A percentile compares a stretch with the other conserved stretches of the same genome.
phyloP scores from a whole-genome alignment of 2,113 vertebrate genomes.

The Cephalopterus ornatus region DNA sequence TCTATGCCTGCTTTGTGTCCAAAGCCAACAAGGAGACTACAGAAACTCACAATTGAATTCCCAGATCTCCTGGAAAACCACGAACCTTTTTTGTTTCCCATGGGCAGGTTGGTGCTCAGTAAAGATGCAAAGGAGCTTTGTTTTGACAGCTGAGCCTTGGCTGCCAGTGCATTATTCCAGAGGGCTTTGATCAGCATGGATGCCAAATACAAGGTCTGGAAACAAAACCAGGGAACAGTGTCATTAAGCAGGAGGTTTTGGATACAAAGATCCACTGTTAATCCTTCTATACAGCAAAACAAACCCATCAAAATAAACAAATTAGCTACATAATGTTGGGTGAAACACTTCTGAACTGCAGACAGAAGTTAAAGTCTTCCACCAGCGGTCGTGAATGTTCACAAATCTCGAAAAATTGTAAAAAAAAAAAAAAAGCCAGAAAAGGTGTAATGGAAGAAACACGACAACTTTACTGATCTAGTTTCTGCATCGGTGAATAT shows the following conservation, averaged over 20 bases:
- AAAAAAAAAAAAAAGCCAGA: not conserved
- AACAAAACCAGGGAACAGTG: conserved; percentile 10
- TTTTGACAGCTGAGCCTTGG: conserved; percentile 97
- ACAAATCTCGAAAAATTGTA: not conserved
- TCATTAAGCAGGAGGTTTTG: not conserved
- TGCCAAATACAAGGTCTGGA: conserved; percentile 93
- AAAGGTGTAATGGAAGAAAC: not conserved
- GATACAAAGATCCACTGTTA: not conserved
- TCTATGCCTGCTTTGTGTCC: not conserved
- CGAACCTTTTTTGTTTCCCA: conserved; percentile 97
- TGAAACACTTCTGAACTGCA: not conserved
- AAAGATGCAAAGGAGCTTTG: conserved; percentile 98
- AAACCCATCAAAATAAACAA: not conserved
- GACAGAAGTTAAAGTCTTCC: not conserved
- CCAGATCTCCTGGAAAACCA: not conserved
- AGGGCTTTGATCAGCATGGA: conserved; percentile 99
- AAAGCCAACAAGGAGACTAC: not conserved
- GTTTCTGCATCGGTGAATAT: not conserved
- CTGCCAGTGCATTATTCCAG: conserved; percentile 97
- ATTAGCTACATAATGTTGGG: not conserved
- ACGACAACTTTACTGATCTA: not conserved
- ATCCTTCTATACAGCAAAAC: not conserved
- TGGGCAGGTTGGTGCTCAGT: conserved; percentile 95
- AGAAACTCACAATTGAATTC: not conserved
- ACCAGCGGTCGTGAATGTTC: not conserved